A percentile compares a stretch with the other conserved stretches of the same genome.
These are phyloP conservation scores for Stenodema calcarata DNA, from an alignment of 2,888 invertebrate genomes.

Conservation along the genomic window DNA sequence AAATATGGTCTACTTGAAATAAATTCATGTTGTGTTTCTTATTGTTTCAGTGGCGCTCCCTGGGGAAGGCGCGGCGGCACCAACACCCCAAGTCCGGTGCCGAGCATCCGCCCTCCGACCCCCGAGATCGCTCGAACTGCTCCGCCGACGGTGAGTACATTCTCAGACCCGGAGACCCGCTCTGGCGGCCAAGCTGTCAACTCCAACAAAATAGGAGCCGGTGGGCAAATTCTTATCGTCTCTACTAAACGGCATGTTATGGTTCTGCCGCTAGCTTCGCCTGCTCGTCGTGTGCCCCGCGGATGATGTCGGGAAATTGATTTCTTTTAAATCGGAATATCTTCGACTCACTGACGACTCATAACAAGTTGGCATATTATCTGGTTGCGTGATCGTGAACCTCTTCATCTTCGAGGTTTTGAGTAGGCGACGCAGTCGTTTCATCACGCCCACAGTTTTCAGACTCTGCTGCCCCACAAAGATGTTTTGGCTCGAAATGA, in stretches of 20 bases:
- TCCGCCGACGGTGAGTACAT: conserved; percentile 58
- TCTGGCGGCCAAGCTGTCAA: conserved; percentile 45
- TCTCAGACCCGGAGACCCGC: conserved; percentile 43
- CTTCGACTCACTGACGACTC: not conserved
- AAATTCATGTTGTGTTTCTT: no score
- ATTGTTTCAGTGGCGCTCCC: conserved; percentile 56
- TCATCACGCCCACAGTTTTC: no score
- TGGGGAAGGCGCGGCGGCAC: conserved; percentile 54
- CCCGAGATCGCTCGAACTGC: conserved; percentile 57
- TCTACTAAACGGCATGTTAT: conserved; percentile 33
- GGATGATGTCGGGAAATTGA: not conserved
- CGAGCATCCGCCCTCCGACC: conserved; percentile 57
- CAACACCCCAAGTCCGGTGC: conserved; percentile 53
- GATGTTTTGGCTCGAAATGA: no score
- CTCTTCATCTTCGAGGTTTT: no score
- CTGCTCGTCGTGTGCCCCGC: conserved; percentile 3
- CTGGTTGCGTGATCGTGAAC: no score
- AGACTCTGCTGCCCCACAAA: no score
- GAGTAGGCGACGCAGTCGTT: no score
- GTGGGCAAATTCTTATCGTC: conserved; percentile 18
- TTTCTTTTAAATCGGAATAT: not conserved
- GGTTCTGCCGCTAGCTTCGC: conserved; percentile 38
- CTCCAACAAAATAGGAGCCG: conserved; percentile 46
- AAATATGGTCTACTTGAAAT: no score
- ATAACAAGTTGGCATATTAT: not conserved